Base-by-base conservation (phyloP, 2,113 vertebrate species). In the Osmerus mordax region DNA sequence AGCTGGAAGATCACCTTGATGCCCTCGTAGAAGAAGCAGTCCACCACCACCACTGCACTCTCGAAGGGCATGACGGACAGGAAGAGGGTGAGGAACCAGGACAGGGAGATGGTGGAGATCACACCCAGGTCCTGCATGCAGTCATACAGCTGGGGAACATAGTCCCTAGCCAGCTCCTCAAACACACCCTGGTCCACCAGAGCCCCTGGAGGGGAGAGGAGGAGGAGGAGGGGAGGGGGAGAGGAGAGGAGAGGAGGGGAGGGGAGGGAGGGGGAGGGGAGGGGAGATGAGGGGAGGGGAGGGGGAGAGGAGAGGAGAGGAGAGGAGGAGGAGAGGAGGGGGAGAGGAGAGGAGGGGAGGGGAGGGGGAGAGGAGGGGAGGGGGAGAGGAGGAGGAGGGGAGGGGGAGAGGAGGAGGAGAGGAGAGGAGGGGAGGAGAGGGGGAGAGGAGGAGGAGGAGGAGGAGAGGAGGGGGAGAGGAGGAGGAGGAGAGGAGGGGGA, bases 11-110 rank as follows among this genome's bases (percentile, higher is more conserved):
- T 99, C 86, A 99, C 96, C 84, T 99, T 99, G 89, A 99, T 97
- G 90, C 97, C 97, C 88, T 99, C 97, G 74, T 94, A 98, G 92
- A 99, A 99, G 93, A 99, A 99, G 91, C 97, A 99, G 89, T 99
- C 97, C 60, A 99, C 96, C 56, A 99, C 96, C 74, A 98, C 96
- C 71, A 99, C 97, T 0, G 97, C 97, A 3, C 97, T 99, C 87
- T 97, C 96, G 65, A 99, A 99, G 0, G 97, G 97, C 96, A 99
- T 97, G 81, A 98, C 97, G 0, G 96, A 98, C 83, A 99, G 95
- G 79, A 99, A 99, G 15, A 99, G 93, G 0, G 97, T 99, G 89
- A 99, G 97, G 90, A 99, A 99, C 97, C 97, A 99, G 19, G 97
- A 99, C 36, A 99, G 91, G 0, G 97, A 99, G 83, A 99, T 99